phyloP scores from a whole-genome alignment of 53 echinoderm and acorn worm genomes.

The Echinometra lucunter region DNA sequence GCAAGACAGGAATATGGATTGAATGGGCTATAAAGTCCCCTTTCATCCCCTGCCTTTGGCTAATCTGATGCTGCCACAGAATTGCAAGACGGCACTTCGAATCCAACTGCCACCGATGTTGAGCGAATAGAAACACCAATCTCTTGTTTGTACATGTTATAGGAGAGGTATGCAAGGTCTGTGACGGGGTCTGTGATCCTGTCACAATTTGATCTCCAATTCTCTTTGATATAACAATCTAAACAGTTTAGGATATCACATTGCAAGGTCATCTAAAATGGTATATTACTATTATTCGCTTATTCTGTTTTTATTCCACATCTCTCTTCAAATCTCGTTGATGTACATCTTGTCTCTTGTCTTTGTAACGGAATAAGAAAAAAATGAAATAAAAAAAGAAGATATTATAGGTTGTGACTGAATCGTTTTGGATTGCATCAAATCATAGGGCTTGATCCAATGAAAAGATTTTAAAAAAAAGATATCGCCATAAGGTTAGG shows the following conservation, averaged over 20 bases:
- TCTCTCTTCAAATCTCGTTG: not conserved
- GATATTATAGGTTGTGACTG: too few relatives aligned
- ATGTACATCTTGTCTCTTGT: not conserved
- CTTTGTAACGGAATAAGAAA: too few relatives aligned
- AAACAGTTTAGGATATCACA: not conserved
- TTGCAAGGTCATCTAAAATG: constrained; percentile 13
- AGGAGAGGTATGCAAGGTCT: constrained; percentile 17
- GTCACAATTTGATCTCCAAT: constrained; percentile 42
- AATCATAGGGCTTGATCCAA: too few relatives aligned
- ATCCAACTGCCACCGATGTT: not conserved
- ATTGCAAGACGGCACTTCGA: not conserved
- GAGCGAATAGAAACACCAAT: constrained; percentile 17
- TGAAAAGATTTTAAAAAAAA: too few relatives aligned
- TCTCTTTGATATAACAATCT: not conserved
- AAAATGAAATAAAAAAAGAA: too few relatives aligned
- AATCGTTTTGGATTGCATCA: too few relatives aligned
- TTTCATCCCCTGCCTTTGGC: not conserved
- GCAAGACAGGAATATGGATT: too few relatives aligned
- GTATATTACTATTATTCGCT: not conserved
- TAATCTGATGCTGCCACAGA: not conserved
- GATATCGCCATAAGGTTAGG: too few relatives aligned
- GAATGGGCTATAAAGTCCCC: too few relatives aligned
- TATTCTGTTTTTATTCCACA: not conserved
- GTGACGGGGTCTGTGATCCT: constrained; percentile 20
- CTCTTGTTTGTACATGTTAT: constrained; percentile 44